Evolutionary conservation across 2,888 invertebrate species (phyloP).

Genomic region (Podotricha telesiphe): DNA sequence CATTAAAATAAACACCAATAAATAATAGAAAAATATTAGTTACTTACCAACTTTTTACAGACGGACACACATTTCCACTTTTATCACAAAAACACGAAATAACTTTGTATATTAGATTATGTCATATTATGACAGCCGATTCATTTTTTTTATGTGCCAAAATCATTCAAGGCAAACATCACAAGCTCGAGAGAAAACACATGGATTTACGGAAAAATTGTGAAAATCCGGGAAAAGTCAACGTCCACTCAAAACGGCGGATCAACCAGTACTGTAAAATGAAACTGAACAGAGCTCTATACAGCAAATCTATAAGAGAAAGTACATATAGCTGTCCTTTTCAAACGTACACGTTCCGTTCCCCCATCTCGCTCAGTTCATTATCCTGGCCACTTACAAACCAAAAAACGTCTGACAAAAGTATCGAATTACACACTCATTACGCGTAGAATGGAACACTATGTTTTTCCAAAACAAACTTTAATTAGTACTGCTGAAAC

Average conservation of each 20-base stretch:
- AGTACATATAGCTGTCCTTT: constrained; percentile 60
- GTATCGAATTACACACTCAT: constrained; percentile 59
- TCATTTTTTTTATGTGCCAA: constrained; percentile 27
- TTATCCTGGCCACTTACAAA: constrained; percentile 62
- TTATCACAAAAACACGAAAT: constrained; percentile 15
- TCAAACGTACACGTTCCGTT: constrained; percentile 48
- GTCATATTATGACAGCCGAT: constrained; percentile 26
- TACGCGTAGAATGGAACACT: constrained; percentile 56
- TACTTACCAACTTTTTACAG: constrained; percentile 18
- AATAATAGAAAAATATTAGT: constrained; percentile 14
- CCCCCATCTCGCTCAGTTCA: constrained; percentile 53
- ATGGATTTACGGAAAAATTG: constrained; percentile 53
- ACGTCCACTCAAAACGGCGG: constrained; percentile 46
- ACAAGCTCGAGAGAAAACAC: constrained; percentile 34
- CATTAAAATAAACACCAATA: constrained; percentile 24
- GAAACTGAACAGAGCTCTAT: constrained; percentile 50
- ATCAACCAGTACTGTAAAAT: constrained; percentile 51
- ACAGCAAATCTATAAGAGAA: constrained; percentile 79
- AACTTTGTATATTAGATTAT: background rate
- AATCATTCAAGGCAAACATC: constrained; percentile 39
- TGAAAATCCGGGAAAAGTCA: constrained; percentile 31
- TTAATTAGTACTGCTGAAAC: background rate
- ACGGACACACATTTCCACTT: constrained; percentile 18
- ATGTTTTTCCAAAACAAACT: constrained; percentile 30
- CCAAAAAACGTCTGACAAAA: constrained; percentile 56